These are phyloP conservation scores for Pogonocherus hispidulus DNA, from an alignment of 2,888 invertebrate species.

Conservation along the genomic window DNA sequence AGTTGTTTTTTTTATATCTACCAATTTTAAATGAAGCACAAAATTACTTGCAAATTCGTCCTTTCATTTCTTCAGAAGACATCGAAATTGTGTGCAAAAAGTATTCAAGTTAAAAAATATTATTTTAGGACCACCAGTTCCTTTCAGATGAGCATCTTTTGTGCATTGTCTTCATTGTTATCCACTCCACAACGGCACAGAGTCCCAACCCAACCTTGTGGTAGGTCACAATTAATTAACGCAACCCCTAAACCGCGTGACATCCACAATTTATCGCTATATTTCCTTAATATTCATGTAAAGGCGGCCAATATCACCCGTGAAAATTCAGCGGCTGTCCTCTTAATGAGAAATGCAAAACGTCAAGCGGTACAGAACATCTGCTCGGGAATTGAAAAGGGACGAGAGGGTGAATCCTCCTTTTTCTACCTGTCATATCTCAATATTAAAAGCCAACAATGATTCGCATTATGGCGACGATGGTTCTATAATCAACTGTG, in stretches of 20 bases:
- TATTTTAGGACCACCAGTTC: not conserved
- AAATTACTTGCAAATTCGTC: too few relatives aligned
- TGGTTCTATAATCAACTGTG: conserved; percentile 50
- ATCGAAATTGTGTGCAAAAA: too few relatives aligned
- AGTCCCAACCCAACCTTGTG: conserved; percentile 33
- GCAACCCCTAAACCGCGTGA: conserved; percentile 7
- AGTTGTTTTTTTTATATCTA: too few relatives aligned
- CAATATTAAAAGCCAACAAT: conserved; percentile 47
- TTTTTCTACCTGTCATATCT: conserved; percentile 52
- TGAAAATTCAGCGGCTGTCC: conserved; percentile 6
- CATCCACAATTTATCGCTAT: conserved; percentile 22
- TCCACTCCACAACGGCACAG: conserved; percentile 25
- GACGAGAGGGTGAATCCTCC: conserved; percentile 37
- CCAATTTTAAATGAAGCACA: too few relatives aligned
- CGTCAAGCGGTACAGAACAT: conserved; percentile 37
- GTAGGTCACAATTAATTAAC: conserved; percentile 41
- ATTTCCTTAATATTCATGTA: conserved; percentile 17
- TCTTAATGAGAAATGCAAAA: conserved; percentile 31
- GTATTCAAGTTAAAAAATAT: not conserved
- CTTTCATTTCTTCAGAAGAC: too few relatives aligned
- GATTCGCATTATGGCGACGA: conserved; percentile 46
- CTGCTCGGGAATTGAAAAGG: conserved; percentile 39
- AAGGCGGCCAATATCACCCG: conserved; percentile 11
- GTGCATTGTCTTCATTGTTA: conserved; percentile 4
- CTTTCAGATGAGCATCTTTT: not conserved